Base-by-base conservation (phyloP, 2,888 invertebrate species). In the Smittia sp. region DNA sequence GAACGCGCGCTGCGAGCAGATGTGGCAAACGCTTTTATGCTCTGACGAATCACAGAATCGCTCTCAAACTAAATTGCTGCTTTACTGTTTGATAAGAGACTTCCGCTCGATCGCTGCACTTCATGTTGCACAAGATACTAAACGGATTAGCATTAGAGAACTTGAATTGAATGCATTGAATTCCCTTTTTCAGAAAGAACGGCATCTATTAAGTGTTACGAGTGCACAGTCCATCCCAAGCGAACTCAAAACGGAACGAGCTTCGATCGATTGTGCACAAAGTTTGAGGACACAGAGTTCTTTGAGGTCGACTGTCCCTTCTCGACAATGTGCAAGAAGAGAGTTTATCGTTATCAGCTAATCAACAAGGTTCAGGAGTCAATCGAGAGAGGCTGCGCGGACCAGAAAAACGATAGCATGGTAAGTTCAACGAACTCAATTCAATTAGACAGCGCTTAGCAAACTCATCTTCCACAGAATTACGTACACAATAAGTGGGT, bases 311-410 rank as follows among this genome's bases (percentile, higher is more conserved):
- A 90, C 75, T 94, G 94, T 79, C 90, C 90, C 0, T 89, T 86
- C 79, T 94, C 94, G 0, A 93, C 93, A 1, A 89, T 92, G 85
- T 94, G 94, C 79, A 87, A 90, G 85, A 94, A 93, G 80, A 88
- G 88, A 78, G 88, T 89, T 67, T 87, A 87, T 75, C 85, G 86
- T 76, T 85, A 88, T 18, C 84, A 88, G 75, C 85, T 91, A 77
- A 86, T 87, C 76, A 87, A 87, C 78, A 89, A 79, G 54, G 76
- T 76, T 18, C 77, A 79, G 70, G 80, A 81, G 75, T 80, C 81
- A 54, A 76, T 81, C 7, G 80, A 79, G 46, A 85, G 92, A 68
- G 90, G 90, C 77, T 93, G 93, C 79, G 91, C 93, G 0, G 83
- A 86, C 2, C 93, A 93, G 81, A 89, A 88, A 79, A 84, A 89